Evolutionary conservation across 2,797 vertebrate genomes (phyloP).

Genomic region (Fundulus diaphanus): DNA sequence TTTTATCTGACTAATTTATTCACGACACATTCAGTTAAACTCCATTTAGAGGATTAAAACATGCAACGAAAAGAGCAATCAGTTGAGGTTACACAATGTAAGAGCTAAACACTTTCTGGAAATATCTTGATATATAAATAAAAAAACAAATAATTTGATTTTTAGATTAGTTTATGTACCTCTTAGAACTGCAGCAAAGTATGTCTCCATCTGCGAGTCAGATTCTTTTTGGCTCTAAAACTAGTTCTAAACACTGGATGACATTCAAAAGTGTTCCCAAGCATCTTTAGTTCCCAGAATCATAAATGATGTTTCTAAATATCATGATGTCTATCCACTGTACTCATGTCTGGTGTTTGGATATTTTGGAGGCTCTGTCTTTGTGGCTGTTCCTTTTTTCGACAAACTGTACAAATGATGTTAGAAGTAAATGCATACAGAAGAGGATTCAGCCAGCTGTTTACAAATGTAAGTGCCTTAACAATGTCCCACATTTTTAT

Average conservation of each 20-base stretch:
- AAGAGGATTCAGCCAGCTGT: constrained; percentile 36
- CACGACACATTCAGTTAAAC: background rate
- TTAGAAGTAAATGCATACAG: constrained; percentile 34
- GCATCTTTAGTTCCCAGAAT: too few species aligned
- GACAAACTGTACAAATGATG: constrained; percentile 4
- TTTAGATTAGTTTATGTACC: background rate
- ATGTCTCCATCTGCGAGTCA: background rate
- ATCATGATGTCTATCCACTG: background rate
- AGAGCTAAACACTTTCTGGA: background rate
- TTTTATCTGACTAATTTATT: background rate
- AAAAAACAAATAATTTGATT: background rate
- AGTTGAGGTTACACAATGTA: background rate
- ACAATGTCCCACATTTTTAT: rapidly evolving
- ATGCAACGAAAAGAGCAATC: background rate
- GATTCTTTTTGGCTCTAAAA: background rate
- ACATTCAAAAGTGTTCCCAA: too few species aligned
- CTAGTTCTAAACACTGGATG: too few species aligned
- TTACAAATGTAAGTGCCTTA: constrained; percentile 21
- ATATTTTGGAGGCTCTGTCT: background rate
- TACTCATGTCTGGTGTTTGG: background rate
- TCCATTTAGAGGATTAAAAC: background rate
- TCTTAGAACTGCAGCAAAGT: background rate
- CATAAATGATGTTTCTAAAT: background rate
- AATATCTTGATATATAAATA: background rate
- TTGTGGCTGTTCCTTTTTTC: background rate